phyloP scores from a whole-genome alignment of 2,113 vertebrate genomes.

The Anhinga rufa region DNA sequence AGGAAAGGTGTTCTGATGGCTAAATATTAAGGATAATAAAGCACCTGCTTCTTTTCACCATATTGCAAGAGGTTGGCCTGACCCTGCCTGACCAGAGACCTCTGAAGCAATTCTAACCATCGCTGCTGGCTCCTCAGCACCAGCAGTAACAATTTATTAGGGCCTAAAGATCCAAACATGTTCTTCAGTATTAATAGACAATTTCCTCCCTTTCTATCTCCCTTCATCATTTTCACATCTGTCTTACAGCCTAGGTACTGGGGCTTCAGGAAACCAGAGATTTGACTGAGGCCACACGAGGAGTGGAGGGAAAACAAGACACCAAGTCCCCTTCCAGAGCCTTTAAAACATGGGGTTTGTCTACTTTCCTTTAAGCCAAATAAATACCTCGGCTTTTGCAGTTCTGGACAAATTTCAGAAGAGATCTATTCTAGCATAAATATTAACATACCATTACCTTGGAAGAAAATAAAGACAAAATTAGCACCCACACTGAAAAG shows the following conservation, averaged over 20 bases:
- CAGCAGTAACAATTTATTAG: fast-evolving
- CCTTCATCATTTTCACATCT: neutral
- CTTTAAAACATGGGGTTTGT: neutral
- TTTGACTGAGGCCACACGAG: neutral
- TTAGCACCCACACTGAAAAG: neutral
- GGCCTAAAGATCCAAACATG: neutral
- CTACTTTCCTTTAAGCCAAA: neutral
- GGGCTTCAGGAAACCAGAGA: neutral
- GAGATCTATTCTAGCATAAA: neutral
- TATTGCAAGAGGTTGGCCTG: neutral
- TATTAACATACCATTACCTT: neutral
- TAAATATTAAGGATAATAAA: neutral
- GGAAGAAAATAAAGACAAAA: neutral
- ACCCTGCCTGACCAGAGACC: neutral
- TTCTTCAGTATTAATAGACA: neutral
- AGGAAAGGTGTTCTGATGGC: neutral
- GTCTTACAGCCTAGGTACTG: neutral
- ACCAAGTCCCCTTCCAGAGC: neutral
- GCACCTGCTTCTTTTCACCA: neutral
- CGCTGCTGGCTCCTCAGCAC: neutral
- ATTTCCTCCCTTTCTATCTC: neutral
- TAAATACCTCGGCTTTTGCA: neutral
- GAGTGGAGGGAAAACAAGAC: neutral
- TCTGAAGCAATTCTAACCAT: neutral
- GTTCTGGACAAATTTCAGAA: neutral